Evolutionary conservation across 2,113 vertebrate species (phyloP), one percentile per base, ranked within the genome.

Genomic region (Macquaria ambigua): DNA sequence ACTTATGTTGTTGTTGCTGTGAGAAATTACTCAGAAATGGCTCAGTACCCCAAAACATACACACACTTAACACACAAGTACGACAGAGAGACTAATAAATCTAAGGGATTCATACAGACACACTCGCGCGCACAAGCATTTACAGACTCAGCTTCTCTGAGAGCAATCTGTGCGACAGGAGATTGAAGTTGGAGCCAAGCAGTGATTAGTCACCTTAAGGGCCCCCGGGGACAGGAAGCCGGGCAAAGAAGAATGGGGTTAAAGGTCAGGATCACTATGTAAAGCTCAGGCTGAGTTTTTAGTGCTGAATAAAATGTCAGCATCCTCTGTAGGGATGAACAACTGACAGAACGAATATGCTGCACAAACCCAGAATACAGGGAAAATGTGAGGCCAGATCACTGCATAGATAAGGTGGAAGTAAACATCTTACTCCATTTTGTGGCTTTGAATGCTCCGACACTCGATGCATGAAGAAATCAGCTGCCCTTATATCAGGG

Each of bases 251-350:
- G 72, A 83, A 89, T 39, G 69, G 64, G 90, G 86, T 88, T 72
- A 89, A 85, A 91, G 89, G 79, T 92, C 89, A 88, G 10, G 56
- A 41, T 53, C n/a, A 23, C 58, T 37, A 69, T 66, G 37, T 84
- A 77, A 85, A 88, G 68, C 78, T 39, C 52, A 39, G 23, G 34
- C 50, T 21, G 70, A 34, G 73, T 39, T 79, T 91, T 86, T 68
- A 34, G 75, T 37, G 71, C 56, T 72, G 59, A 73, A 55, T 50
- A 31, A 89, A 90, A 89, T 85, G 86, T 87, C 84, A 91, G 67
- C 46, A 66, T 74, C 41, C 28, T 69, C 76, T 61, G 61, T 43
- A 14, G 66, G 52, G 58, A 53, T 39, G 12, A 64, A 58, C 12
- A 46, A 28, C 70, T 77, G 76, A 85, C 46, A 64, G 14, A 68